Evolutionary conservation across 2,797 vertebrate genomes (phyloP).

Genomic region (Melanogrammus aeglefinus): DNA sequence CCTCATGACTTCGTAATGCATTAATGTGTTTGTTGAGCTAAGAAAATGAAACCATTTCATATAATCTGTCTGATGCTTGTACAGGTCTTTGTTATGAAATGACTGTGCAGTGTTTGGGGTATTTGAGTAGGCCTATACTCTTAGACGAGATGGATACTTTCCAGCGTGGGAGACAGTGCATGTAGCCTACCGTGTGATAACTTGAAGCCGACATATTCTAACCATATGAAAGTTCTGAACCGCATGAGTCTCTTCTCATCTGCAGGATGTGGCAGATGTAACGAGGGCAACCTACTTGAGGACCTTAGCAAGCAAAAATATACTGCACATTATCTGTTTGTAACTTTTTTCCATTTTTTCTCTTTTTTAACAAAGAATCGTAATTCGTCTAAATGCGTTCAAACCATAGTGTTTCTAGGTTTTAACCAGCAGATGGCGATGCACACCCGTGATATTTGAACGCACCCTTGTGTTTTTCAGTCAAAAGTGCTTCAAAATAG

Average conservation of each 20-base stretch:
- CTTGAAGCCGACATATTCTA: too few species aligned
- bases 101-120: not conserved
- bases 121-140: not conserved
- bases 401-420: not conserved
- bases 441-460: not conserved
- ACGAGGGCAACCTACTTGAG: too few species aligned
- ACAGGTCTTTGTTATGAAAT: not conserved
- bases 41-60: not conserved
- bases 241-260: too few species aligned
- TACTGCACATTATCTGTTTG: too few species aligned
- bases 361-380: not conserved
- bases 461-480: not conserved
- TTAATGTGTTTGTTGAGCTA: too few species aligned
- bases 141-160: too few species aligned
- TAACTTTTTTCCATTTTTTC: not conserved
- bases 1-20: not conserved
- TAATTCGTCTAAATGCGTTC: not conserved
- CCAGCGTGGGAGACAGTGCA: too few species aligned
- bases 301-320: too few species aligned
- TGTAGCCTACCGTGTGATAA: too few species aligned
- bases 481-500: not conserved
- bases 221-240: too few species aligned
- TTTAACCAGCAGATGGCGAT: conserved; percentile 1
- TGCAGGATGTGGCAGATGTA: too few species aligned
- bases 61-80: not conserved